These are phyloP conservation scores for Chondrosia reniformis DNA, from an alignment of 37 sponge, comb jelly and placozoan genomes.

Conservation along the genomic window DNA sequence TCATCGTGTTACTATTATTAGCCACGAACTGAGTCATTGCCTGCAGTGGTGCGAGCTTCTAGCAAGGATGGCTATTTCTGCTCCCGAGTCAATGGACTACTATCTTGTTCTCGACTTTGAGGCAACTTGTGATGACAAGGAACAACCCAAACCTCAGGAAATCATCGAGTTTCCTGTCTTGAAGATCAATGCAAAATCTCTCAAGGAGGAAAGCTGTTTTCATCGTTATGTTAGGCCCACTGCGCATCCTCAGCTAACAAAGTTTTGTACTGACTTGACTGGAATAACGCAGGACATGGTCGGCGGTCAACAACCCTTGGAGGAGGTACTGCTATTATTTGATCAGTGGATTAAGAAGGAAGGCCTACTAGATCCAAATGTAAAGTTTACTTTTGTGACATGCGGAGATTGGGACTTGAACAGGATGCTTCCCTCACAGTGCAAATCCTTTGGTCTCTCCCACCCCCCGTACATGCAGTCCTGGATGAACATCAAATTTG, in stretches of 20 bases:
- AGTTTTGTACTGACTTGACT: constrained; percentile 70
- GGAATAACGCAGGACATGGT: constrained; percentile 80
- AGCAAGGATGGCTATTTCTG: constrained; percentile 13
- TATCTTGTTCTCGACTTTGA: constrained; percentile 84
- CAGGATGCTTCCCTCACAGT: constrained; percentile 59
- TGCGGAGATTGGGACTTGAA: constrained; percentile 89
- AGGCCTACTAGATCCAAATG: constrained; percentile 37
- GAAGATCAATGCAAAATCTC: constrained; percentile 64
- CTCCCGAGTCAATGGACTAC: constrained; percentile 21
- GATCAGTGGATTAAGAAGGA: constrained; percentile 58
- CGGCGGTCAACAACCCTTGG: constrained; percentile 51
- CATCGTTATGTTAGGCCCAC: constrained; percentile 83
- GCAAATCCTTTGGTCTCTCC: constrained; percentile 27
- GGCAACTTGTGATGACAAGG: constrained; percentile 56
- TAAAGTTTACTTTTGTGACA: constrained; percentile 64
- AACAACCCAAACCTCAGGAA: constrained; percentile 49
- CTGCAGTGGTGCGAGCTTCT: too few species aligned
- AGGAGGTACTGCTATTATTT: constrained; percentile 32
- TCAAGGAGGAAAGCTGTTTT: constrained; percentile 60
- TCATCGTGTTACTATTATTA: too few species aligned
- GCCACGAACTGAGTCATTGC: too few species aligned
- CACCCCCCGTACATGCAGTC: constrained; percentile 49
- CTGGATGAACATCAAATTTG: constrained; percentile 77
- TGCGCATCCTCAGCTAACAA: constrained; percentile 52
- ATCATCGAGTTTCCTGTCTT: constrained; percentile 88